Base-by-base conservation (phyloP, 2,113 vertebrate genomes). In the Sinocyclocheilus rhinocerous region DNA sequence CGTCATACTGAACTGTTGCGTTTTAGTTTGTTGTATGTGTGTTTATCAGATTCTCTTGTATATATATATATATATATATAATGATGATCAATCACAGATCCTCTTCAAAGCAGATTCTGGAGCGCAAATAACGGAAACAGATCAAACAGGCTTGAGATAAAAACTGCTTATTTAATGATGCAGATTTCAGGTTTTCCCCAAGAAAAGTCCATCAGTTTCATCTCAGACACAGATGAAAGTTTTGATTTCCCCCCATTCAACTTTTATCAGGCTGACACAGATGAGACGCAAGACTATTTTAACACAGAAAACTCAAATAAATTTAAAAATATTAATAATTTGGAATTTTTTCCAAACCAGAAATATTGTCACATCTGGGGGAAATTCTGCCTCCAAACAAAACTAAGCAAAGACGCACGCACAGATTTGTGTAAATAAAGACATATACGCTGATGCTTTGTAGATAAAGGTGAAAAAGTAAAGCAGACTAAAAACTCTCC, bases 131-230 rank as follows among this genome's bases (percentile, higher is more conserved):
- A 20, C 76, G 50, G 57, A 80, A 63, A 80, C 0, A 24, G 33
- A 80, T 80, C 78, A 79, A 79, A 24, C 57, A 18, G 20, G 29
- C 4, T 15, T n/a, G 3, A 16, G 29, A 78, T 55, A 20, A 13
- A 20, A 39, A 79, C 52, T 0, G 52, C 10, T 0, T 24, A 5
- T 81, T 80, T 45, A 26, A 45, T 63, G 33, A 81, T 5, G 78
- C 18, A 5, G 33, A 78, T 59, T 45, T 59, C 39, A 52, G 84
- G 76, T 85, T 85, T 85, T 70, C 76, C 84, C 76, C 76, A 0
- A 57, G 13, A 57, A 70, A 85, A 79, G 75, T 85, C 36, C 84
- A 57, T 70, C 84, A 4, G n/a, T 50, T 50, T 18, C 12, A 69
- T 42, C 4, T 18, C 81, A 83, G 4, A 36, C 9, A 2, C 1